These are phyloP conservation scores for Eubasilissa regina DNA, from an alignment of 1,140 invertebrate genomes.

Conservation along the genomic window DNA sequence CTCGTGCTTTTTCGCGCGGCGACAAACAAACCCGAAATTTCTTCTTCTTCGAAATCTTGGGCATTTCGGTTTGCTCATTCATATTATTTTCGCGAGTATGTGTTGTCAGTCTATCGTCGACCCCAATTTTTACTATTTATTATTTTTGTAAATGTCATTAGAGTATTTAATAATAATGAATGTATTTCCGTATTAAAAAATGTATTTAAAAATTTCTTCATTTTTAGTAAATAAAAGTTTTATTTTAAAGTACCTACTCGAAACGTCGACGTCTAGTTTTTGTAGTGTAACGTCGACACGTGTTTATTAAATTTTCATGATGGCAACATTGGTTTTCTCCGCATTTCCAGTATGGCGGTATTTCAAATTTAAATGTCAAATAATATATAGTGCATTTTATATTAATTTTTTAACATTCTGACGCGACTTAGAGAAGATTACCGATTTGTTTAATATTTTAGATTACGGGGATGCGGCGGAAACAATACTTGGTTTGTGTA, in stretches of 20 bases:
- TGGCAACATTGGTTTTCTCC: conserved; percentile 22
- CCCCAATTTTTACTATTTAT: too few species aligned
- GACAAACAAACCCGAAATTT: conserved; percentile 11
- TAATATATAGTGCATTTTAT: background rate
- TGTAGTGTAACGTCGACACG: too few species aligned
- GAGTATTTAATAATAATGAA: too few species aligned
- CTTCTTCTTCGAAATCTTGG: conserved; percentile 8
- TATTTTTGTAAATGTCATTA: too few species aligned
- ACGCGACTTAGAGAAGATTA: background rate
- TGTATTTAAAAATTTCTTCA: too few species aligned
- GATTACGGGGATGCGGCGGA: background rate
- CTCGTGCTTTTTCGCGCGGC: conserved; percentile 13
- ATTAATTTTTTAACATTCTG: background rate
- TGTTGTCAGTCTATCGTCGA: too few species aligned
- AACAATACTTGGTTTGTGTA: background rate
- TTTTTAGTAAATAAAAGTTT: too few species aligned
- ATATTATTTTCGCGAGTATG: conserved; percentile 26
- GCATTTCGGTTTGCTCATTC: conserved; percentile 21
- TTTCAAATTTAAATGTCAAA: conserved; percentile 29
- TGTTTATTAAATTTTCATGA: background rate
- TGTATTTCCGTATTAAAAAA: too few species aligned
- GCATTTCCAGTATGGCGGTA: background rate
- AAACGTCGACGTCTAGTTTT: too few species aligned
- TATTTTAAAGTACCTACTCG: too few species aligned
- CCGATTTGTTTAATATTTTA: background rate